phyloP scores from a whole-genome alignment of 1,140 invertebrate species.

The Oryctes rhinoceros region DNA sequence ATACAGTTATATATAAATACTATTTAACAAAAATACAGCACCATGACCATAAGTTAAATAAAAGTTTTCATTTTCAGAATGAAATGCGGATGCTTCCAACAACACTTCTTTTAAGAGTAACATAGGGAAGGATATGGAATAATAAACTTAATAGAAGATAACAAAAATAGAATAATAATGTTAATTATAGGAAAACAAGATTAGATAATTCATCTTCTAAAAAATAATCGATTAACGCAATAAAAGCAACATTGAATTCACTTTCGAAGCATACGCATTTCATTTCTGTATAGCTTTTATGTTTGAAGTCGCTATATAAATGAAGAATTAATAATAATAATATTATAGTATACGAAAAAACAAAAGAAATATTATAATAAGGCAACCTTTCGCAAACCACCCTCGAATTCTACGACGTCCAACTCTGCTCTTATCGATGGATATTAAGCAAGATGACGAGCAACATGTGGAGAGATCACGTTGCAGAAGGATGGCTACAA shows the following conservation, averaged over 20 bases:
- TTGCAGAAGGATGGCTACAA: not conserved
- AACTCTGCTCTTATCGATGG: not conserved
- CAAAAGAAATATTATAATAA: constrained; percentile 18
- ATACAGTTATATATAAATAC: constrained; percentile 42
- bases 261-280: not conserved
- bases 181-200: not conserved
- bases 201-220: not conserved
- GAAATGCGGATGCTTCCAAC: not conserved
- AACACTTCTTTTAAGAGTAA: not conserved
- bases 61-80: not conserved
- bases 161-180: not conserved
- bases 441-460: not conserved
- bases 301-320: constrained; percentile 28
- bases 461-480: constrained; percentile 35
- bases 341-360: constrained; percentile 2
- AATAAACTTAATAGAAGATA: not conserved
- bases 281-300: not conserved
- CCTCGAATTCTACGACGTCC: constrained; percentile 4
- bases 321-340: constrained; percentile 40
- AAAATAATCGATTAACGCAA: not conserved
- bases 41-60: constrained; percentile 40
- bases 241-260: not conserved
- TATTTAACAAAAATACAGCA: constrained; percentile 43
- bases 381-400: constrained; percentile 40
- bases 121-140: not conserved